These are phyloP conservation scores for Xanthia togata DNA, from an alignment of 2,888 invertebrate genomes.

Conservation along the genomic window DNA sequence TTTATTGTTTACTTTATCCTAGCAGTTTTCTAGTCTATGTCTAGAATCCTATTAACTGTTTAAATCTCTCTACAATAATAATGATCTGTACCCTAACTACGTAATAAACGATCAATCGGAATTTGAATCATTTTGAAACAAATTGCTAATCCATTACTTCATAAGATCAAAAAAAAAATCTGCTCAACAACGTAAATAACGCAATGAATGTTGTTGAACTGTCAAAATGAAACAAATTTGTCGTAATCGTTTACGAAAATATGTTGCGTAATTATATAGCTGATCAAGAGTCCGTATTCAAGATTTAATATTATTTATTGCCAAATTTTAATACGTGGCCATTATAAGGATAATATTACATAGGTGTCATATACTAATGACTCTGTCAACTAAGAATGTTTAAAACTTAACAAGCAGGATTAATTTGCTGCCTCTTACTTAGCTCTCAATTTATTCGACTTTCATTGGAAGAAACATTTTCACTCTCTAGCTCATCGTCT, in stretches of 20 bases:
- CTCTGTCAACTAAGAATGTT: conserved; percentile 3
- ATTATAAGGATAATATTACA: conserved; percentile 35
- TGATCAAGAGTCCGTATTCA: neutral
- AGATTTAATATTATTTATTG: conserved; percentile 9
- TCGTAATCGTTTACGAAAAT: too few relatives aligned
- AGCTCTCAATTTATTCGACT: conserved; percentile 21
- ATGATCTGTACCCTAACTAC: too few relatives aligned
- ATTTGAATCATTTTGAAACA: too few relatives aligned
- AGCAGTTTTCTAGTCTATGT: neutral
- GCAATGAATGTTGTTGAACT: too few relatives aligned
- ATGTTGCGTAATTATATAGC: too few relatives aligned
- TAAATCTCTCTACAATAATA: neutral
- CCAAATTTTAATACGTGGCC: conserved; percentile 2
- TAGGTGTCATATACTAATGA: conserved; percentile 25
- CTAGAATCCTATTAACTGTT: conserved; percentile 1
- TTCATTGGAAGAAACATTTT: conserved; percentile 56
- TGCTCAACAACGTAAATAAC: too few relatives aligned
- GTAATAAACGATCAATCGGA: too few relatives aligned
- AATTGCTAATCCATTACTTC: too few relatives aligned
- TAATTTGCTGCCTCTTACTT: conserved; percentile 15
- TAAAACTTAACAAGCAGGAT: conserved; percentile 7
- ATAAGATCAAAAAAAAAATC: too few relatives aligned
- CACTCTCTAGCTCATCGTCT: conserved; percentile 63
- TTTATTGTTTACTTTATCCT: neutral
- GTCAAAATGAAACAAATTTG: too few relatives aligned